phyloP scores from a whole-genome alignment of 1,140 invertebrate species.

The Hycleus cichorii region DNA sequence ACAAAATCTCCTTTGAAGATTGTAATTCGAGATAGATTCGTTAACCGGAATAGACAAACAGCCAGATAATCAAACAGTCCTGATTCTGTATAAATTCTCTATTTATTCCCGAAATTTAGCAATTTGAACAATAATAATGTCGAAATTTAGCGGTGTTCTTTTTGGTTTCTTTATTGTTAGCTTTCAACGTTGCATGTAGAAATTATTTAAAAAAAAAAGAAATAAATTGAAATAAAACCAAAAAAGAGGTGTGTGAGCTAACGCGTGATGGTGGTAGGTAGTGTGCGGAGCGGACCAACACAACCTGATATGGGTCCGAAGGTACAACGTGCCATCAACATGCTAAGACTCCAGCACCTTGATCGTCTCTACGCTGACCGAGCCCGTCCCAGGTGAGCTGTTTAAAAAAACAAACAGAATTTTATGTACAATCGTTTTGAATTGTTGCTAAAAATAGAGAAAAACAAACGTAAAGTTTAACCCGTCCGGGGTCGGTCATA shows the following conservation, averaged over 20 bases:
- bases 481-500: too few relatives aligned
- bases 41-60: too few relatives aligned
- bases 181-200: slow-evolving; percentile 1
- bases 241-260: slow-evolving; percentile 26
- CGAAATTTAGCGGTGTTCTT: neutral
- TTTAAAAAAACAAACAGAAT: neutral
- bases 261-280: slow-evolving; percentile 38
- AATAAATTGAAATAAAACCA: neutral
- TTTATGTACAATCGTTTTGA: too few relatives aligned
- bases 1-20: too few relatives aligned
- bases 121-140: neutral
- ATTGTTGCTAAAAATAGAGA: too few relatives aligned
- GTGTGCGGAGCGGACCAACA: slow-evolving; percentile 35
- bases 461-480: too few relatives aligned
- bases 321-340: slow-evolving; percentile 38
- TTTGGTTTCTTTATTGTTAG: neutral
- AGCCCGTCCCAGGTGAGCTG: slow-evolving; percentile 38
- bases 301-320: slow-evolving; percentile 33
- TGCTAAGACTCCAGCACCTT: slow-evolving; percentile 36
- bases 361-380: slow-evolving; percentile 36
- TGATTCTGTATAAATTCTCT: too few relatives aligned
- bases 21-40: too few relatives aligned
- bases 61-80: too few relatives aligned
- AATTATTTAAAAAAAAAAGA: neutral
- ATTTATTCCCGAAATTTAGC: too few relatives aligned